Conservation (phyloP, 1,140 invertebrate genomes). For the Papilio xuthus region DNA sequence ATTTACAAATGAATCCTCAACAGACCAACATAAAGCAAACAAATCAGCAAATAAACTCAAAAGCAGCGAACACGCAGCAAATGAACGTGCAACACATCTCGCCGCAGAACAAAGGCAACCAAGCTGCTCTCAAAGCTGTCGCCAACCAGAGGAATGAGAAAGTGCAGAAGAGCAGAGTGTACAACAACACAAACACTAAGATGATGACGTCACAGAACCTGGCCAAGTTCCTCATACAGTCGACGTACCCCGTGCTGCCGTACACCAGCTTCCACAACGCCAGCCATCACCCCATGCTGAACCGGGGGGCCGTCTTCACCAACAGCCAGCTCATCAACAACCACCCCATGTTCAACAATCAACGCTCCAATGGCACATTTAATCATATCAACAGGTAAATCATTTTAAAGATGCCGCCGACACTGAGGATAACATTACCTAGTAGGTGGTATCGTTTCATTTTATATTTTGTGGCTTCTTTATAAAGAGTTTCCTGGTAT, state of each 20-base stretch:
- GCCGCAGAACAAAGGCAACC: slow-evolving; percentile 45
- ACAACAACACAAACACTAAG: slow-evolving; percentile 64
- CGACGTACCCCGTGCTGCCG: slow-evolving; percentile 82
- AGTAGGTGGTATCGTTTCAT: no score
- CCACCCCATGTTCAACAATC: slow-evolving; percentile 55
- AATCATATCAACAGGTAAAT: slow-evolving; percentile 60
- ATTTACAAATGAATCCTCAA: slow-evolving; percentile 4
- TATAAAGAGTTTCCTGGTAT: background rate
- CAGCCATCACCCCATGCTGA: slow-evolving; percentile 73
- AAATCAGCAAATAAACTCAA: slow-evolving; percentile 42
- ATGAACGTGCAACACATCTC: slow-evolving; percentile 41
- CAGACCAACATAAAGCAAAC: slow-evolving; percentile 39
- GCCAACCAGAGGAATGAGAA: slow-evolving; percentile 49
- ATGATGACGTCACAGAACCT: slow-evolving; percentile 73
- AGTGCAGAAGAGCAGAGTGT: slow-evolving; percentile 59
- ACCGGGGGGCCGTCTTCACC: slow-evolving; percentile 49
- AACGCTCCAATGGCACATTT: slow-evolving; percentile 62
- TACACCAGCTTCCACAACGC: slow-evolving; percentile 73
- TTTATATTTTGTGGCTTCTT: no score
- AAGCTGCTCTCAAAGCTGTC: slow-evolving; percentile 47
- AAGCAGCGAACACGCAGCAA: background rate
- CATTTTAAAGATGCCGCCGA: background rate
- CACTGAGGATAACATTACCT: no score
- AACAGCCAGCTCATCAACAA: slow-evolving; percentile 59
- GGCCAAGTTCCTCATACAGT: slow-evolving; percentile 82